Evolutionary conservation across 1,140 invertebrate species (phyloP).

Genomic region (Pseudomyrmex flavicornis): DNA sequence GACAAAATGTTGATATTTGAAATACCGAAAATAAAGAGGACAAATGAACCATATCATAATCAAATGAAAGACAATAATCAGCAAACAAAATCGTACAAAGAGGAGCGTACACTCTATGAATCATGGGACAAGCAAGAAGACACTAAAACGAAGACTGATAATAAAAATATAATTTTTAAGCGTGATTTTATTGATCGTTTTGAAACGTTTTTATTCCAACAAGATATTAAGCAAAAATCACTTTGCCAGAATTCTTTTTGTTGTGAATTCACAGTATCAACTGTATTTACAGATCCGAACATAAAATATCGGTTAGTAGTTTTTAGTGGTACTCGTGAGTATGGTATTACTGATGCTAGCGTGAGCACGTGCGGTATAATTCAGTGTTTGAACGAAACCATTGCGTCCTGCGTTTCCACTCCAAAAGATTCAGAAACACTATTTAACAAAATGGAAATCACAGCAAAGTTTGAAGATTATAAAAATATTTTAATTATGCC

Average conservation of each 20-base stretch:
- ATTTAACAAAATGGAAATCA: conserved; percentile 42
- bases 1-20: conserved; percentile 77
- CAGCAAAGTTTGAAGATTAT: conserved; percentile 30
- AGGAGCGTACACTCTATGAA: conserved; percentile 61
- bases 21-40: conserved; percentile 76
- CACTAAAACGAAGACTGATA: no score
- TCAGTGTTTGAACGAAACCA: conserved; percentile 64
- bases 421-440: not conserved
- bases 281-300: conserved; percentile 14
- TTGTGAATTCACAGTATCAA: conserved; percentile 74
- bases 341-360: not conserved
- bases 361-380: conserved; percentile 43
- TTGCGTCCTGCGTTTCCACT: conserved; percentile 63
- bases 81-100: not conserved
- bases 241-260: conserved; percentile 78
- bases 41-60: conserved; percentile 12
- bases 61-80: not conserved
- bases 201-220: not conserved
- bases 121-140: conserved; percentile 62
- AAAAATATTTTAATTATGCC: conserved; percentile 48
- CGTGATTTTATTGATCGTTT: conserved; percentile 27
- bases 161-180: not conserved
- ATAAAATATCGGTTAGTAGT: conserved; percentile 57
- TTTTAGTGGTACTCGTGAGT: conserved; percentile 50
- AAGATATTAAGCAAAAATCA: not conserved